phyloP scores from a whole-genome alignment of 2,113 vertebrate species.

The Clupea harengus region DNA sequence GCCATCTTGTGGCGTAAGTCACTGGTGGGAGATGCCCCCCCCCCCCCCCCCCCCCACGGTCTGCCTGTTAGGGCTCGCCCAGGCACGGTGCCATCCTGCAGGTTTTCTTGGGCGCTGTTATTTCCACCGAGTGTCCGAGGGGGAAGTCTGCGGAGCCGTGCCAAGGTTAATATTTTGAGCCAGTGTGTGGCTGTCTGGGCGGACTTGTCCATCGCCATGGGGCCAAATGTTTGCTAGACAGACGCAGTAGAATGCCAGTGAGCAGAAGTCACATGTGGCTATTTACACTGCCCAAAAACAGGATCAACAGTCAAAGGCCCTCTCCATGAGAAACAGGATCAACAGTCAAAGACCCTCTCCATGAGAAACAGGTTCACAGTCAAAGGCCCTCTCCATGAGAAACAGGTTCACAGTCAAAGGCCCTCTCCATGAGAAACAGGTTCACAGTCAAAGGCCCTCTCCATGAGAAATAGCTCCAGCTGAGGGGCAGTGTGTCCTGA shows the following conservation, averaged over 20 bases:
- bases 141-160: conserved; percentile 25
- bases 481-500: background rate
- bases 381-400: background rate
- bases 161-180: conserved; percentile 50
- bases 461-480: background rate
- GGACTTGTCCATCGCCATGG: conserved; percentile 12
- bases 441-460: background rate
- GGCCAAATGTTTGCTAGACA: conserved; percentile 33
- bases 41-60: conserved; percentile 13
- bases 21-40: conserved; percentile 18
- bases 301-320: background rate
- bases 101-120: conserved; percentile 26
- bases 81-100: conserved; percentile 28
- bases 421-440: background rate
- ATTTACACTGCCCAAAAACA: conserved; percentile 15
- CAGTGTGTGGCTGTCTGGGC: conserved; percentile 30
- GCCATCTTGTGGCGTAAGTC: background rate
- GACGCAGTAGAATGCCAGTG: background rate
- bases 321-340: background rate
- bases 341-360: too few relatives aligned
- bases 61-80: conserved; percentile 7
- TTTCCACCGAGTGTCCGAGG: background rate
- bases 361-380: background rate
- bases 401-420: background rate
- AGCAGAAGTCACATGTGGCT: conserved; percentile 27